phyloP scores from a whole-genome alignment of 2,797 vertebrate species.

The Neoniphon sammara region DNA sequence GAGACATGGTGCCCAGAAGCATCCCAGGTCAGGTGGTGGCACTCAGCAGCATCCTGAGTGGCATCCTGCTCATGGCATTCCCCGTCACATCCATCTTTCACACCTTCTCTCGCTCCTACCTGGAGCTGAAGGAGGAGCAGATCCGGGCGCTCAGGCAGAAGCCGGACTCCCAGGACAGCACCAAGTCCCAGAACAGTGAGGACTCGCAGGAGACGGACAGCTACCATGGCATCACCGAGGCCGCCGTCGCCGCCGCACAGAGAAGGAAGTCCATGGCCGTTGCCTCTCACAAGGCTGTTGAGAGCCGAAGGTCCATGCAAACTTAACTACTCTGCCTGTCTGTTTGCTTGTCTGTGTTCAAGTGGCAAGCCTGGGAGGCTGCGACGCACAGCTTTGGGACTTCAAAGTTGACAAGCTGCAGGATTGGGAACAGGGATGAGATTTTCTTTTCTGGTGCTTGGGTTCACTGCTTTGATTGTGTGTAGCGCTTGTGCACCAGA shows the following conservation, averaged over 20 bases:
- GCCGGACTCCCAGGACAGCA: conserved; percentile 83
- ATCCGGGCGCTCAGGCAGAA: conserved; percentile 83
- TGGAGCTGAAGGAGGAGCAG: conserved; percentile 94
- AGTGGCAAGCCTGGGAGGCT: conserved; percentile 18
- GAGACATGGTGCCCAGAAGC: conserved; percentile 97
- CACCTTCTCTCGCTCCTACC: conserved; percentile 95
- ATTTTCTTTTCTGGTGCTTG: conserved; percentile 39
- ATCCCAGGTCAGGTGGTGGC: conserved; percentile 97
- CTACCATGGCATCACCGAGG: conserved; percentile 68
- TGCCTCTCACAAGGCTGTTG: conserved; percentile 63
- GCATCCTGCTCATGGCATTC: conserved; percentile 97
- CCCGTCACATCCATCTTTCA: conserved; percentile 98
- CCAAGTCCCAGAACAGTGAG: conserved; percentile 80
- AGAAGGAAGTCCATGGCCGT: conserved; percentile 76
- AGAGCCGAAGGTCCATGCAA: conserved; percentile 61
- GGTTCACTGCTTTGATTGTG: conserved; percentile 46
- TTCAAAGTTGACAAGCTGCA: conserved; percentile 51
- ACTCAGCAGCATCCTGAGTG: conserved; percentile 95
- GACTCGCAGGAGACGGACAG: conserved; percentile 78
- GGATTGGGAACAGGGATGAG: conserved; percentile 42
- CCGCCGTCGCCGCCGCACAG: conserved; percentile 42
- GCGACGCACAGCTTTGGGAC: conserved; percentile 31
- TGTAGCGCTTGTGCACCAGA: conserved; percentile 42
- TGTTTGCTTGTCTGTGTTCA: not conserved
- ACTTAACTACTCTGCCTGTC: conserved; percentile 47